A percentile compares a stretch with the other conserved stretches of the same genome.
Evolutionary conservation across 2,888 invertebrate species (phyloP).

Genomic region (Papilio gigon): DNA sequence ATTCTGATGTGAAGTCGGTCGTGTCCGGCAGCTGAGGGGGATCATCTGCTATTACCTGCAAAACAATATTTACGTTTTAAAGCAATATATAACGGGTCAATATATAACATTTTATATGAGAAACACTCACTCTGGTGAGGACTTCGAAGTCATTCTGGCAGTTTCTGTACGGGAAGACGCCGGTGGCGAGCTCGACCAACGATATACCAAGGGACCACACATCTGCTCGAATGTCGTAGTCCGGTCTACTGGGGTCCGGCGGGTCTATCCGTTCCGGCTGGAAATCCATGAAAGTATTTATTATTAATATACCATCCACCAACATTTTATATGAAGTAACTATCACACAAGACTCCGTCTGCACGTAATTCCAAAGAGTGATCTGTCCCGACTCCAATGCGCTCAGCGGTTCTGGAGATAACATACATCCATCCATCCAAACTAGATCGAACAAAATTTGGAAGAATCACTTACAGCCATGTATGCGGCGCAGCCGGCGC

Average conservation of each 20-base stretch:
- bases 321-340: too few species aligned
- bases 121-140: conserved; percentile 86
- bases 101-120: conserved; percentile 8
- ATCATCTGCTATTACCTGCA: conserved; percentile 90
- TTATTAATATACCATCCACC: not conserved
- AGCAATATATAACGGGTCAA: not conserved
- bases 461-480: conserved; percentile 99
- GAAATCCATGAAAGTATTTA: conserved; percentile 44
- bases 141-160: conserved; percentile 99
- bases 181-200: conserved; percentile 97
- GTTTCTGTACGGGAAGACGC: conserved; percentile 96
- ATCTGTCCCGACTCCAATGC: too few species aligned
- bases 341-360: too few species aligned
- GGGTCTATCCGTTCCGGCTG: conserved; percentile 98
- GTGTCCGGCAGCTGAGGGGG: conserved; percentile 92
- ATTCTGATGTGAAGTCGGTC: conserved; percentile 90
- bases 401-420: too few species aligned
- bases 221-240: conserved; percentile 99
- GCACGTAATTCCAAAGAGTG: too few species aligned
- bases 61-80: conserved; percentile 35
- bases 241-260: conserved; percentile 94
- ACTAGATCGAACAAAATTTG: too few species aligned
- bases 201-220: conserved; percentile 99
- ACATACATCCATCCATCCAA: too few species aligned
- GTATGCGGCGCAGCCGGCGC: conserved; percentile 99